Evolutionary conservation across 1,140 invertebrate species (phyloP).

Genomic region (Bombus breviceps): DNA sequence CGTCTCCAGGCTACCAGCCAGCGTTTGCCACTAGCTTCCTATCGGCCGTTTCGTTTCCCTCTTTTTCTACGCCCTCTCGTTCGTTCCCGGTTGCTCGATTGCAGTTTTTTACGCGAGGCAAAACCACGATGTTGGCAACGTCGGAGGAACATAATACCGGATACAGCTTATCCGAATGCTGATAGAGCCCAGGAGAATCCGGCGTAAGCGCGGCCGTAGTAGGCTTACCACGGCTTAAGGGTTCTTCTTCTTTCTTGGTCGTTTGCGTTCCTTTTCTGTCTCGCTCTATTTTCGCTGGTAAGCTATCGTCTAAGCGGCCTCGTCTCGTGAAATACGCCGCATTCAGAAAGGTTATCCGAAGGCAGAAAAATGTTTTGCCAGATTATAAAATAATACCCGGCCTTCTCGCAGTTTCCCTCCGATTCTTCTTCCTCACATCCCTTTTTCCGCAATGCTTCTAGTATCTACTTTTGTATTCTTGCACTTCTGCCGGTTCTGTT

Average conservation of each 20-base stretch:
- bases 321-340: conserved; percentile 50
- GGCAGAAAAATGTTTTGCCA: conserved; percentile 64
- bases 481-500: too few species aligned
- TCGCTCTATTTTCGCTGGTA: neutral
- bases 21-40: too few species aligned
- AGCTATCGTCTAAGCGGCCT: conserved; percentile 36
- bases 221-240: conserved; percentile 73
- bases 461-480: neutral
- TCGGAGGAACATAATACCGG: conserved; percentile 73
- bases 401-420: neutral
- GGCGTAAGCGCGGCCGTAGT: conserved; percentile 71
- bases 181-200: conserved; percentile 73
- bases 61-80: neutral
- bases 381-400: conserved; percentile 51
- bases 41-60: neutral
- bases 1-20: neutral
- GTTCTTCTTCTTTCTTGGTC: conserved; percentile 27
- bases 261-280: neutral
- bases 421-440: too few species aligned
- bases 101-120: conserved; percentile 66
- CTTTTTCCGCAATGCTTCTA: neutral
- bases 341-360: conserved; percentile 62
- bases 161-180: conserved; percentile 76
- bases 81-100: conserved; percentile 48
- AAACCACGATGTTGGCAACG: conserved; percentile 72